phyloP scores from a whole-genome alignment of 30 jellyfish, hydroid and myxozoan genomes.

The Turritopsis rubra region DNA sequence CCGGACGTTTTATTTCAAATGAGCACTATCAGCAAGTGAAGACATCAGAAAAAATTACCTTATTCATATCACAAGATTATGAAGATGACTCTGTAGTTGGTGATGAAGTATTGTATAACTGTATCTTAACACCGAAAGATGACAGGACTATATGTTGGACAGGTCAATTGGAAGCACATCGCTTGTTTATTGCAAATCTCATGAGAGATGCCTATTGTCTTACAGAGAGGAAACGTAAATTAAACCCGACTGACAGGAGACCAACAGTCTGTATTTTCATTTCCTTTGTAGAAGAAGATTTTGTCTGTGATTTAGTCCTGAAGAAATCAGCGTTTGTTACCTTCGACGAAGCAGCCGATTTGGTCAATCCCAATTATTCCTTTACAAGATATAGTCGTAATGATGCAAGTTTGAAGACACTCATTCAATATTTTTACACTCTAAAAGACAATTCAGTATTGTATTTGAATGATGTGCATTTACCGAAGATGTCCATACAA shows the following conservation, averaged over 20 bases:
- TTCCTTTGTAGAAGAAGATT: neutral
- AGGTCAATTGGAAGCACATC: neutral
- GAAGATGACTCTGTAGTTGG: neutral
- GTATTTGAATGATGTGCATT: neutral
- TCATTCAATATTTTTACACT: conserved; percentile 20
- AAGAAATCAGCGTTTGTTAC: neutral
- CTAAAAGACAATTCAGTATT: conserved; percentile 19
- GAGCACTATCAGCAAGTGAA: neutral
- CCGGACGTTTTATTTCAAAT: neutral
- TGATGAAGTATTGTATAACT: neutral
- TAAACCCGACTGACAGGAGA: neutral
- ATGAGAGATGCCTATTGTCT: neutral
- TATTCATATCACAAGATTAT: neutral
- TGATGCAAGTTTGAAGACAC: conserved; percentile 9
- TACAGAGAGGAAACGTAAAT: neutral
- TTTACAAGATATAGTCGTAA: neutral
- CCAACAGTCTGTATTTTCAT: neutral
- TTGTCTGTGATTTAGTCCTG: neutral
- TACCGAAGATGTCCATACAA: neutral
- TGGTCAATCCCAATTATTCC: neutral
- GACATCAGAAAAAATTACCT: neutral
- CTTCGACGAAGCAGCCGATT: neutral
- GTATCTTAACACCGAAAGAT: neutral
- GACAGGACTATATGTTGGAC: neutral
- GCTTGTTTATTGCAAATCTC: neutral